Evolutionary conservation across 2,888 invertebrate species (phyloP).

Genomic region (Cabera pusaria): DNA sequence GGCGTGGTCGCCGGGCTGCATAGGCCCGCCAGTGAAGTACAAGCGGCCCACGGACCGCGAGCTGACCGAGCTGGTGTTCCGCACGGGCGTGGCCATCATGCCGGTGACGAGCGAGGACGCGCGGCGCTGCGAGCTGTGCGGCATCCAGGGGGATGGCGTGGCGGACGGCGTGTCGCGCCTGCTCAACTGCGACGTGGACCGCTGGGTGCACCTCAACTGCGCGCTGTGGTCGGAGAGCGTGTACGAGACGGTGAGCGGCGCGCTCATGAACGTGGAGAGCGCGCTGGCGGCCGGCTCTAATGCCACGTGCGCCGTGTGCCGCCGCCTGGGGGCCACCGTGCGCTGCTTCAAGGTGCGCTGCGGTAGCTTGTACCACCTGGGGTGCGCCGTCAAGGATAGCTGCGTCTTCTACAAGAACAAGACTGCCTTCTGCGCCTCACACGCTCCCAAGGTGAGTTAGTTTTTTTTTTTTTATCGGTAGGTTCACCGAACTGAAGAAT

Average conservation of each 20-base stretch:
- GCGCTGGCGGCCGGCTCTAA: constrained; percentile 93
- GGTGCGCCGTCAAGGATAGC: constrained; percentile 96
- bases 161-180: constrained; percentile 96
- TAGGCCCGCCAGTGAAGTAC: constrained; percentile 87
- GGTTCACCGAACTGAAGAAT: too few species aligned
- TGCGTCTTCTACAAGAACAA: constrained; percentile 99
- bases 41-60: constrained; percentile 92
- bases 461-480: too few species aligned
- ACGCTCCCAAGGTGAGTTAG: constrained; percentile 87
- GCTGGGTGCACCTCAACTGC: constrained; percentile 99
- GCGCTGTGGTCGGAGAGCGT: constrained; percentile 99
- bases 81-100: constrained; percentile 90
- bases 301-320: constrained; percentile 93
- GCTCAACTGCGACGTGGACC: constrained; percentile 97
- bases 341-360: constrained; percentile 97
- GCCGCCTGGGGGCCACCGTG: constrained; percentile 95
- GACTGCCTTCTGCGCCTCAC: constrained; percentile 94
- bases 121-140: constrained; percentile 95
- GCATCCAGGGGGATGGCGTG: constrained; percentile 93
- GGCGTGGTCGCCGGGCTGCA: constrained; percentile 87
- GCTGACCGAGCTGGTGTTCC: constrained; percentile 88
- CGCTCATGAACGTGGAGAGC: constrained; percentile 95
- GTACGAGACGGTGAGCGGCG: constrained; percentile 98
- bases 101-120: constrained; percentile 90
- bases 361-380: constrained; percentile 95